These are phyloP conservation scores for Echinops telfairi DNA, from an alignment of 2,113 vertebrate genomes.

Conservation along the genomic window DNA sequence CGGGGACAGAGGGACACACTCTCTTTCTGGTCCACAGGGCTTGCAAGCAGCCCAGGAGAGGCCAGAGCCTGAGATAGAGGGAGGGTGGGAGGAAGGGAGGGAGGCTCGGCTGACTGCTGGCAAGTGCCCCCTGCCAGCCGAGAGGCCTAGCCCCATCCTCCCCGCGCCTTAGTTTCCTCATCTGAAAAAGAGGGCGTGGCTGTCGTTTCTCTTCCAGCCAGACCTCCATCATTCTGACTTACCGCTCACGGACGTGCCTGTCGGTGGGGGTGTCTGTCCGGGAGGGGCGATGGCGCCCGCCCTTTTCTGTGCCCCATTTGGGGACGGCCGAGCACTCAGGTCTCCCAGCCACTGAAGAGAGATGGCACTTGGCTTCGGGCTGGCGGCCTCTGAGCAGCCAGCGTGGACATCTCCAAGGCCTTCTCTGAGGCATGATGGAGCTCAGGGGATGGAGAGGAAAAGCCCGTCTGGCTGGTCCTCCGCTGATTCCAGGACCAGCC, in stretches of 20 bases:
- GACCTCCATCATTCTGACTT: background rate
- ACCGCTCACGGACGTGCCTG: background rate
- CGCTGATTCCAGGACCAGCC: background rate
- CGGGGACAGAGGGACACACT: too few species aligned
- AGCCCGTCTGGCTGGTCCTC: too few species aligned
- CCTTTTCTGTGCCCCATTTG: background rate
- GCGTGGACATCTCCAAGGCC: fast-evolving
- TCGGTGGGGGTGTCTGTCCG: background rate
- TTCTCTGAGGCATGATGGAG: fast-evolving
- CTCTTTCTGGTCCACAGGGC: background rate
- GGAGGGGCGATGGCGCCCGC: background rate
- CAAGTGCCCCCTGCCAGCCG: background rate
- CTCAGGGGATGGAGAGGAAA: background rate
- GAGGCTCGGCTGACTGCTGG: background rate
- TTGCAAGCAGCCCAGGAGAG: fast-evolving
- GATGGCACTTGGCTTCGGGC: background rate
- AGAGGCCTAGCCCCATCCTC: background rate
- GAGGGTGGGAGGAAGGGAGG: background rate
- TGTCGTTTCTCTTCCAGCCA: background rate
- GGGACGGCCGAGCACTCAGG: fast-evolving
- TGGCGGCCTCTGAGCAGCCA: fast-evolving
- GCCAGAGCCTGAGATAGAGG: background rate
- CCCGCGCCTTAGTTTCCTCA: background rate
- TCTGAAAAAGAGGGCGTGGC: background rate
- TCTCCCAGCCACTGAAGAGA: background rate